These are phyloP conservation scores for Nomia melanderi DNA, from an alignment of 1,140 invertebrate species.

Conservation along the genomic window DNA sequence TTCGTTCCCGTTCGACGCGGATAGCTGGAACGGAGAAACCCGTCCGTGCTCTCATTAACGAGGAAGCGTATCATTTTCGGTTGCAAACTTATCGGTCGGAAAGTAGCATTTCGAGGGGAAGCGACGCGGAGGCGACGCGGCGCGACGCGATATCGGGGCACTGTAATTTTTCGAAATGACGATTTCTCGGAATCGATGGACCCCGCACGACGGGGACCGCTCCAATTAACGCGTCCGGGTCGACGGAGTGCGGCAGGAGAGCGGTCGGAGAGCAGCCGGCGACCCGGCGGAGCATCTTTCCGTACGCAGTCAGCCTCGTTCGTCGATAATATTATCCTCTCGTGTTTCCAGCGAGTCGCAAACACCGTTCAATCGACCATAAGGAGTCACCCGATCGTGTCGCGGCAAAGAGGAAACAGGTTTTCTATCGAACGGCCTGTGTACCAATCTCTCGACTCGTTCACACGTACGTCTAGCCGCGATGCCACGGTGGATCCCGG, in stretches of 20 bases:
- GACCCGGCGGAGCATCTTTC: no score
- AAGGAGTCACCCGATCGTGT: constrained; percentile 51
- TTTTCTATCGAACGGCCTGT: constrained; percentile 45
- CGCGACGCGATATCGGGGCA: no score
- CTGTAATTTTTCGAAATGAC: no score
- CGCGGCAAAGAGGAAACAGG: constrained; percentile 48
- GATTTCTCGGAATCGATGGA: background rate
- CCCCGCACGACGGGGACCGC: no score
- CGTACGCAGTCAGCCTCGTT: background rate
- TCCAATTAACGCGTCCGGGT: background rate
- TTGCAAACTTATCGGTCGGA: no score
- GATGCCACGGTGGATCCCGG: constrained; percentile 49
- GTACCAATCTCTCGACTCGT: constrained; percentile 27
- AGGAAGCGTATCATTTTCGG: no score
- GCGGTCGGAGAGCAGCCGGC: no score
- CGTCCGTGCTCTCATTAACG: no score
- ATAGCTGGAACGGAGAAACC: no score
- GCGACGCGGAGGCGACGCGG: no score
- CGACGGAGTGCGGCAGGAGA: no score
- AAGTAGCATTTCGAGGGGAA: no score
- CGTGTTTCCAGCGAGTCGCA: constrained; percentile 18
- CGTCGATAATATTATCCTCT: constrained; percentile 44
- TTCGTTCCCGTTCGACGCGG: constrained; percentile 12
- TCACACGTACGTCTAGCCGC: constrained; percentile 46
- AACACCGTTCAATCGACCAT: constrained; percentile 40